Evolutionary conservation across 2,888 invertebrate species (phyloP).

Genomic region (Patella pellucida): DNA sequence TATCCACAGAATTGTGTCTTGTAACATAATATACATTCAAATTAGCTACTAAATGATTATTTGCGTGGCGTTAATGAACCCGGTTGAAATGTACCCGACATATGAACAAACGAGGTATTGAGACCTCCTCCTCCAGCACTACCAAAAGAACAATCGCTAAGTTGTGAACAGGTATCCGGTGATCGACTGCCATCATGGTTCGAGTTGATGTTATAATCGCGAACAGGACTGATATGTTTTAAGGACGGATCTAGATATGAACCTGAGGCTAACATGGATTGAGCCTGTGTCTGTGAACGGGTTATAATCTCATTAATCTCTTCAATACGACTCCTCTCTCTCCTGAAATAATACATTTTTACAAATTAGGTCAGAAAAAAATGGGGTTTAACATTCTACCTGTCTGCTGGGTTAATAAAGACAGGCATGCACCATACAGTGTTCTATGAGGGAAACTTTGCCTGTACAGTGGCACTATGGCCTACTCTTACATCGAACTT

Average conservation of each 20-base stretch:
- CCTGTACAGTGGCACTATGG: too few species aligned
- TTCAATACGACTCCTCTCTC: slow-evolving; percentile 63
- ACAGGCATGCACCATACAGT: too few species aligned
- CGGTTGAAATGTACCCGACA: slow-evolving; percentile 23
- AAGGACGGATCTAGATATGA: slow-evolving; percentile 31
- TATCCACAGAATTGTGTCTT: too few species aligned
- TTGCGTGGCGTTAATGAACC: not conserved
- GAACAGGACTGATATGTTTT: slow-evolving; percentile 32
- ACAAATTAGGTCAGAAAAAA: not conserved
- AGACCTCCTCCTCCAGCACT: slow-evolving; percentile 18
- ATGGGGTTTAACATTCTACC: not conserved
- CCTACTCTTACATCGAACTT: not conserved
- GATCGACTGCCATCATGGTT: slow-evolving; percentile 28
- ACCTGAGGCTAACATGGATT: slow-evolving; percentile 61
- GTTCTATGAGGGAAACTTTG: too few species aligned
- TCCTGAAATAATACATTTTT: slow-evolving; percentile 38
- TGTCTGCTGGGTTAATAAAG: too few species aligned
- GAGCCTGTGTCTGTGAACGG: slow-evolving; percentile 62
- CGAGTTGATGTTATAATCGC: slow-evolving; percentile 30
- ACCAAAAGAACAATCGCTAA: slow-evolving; percentile 33
- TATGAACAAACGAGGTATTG: slow-evolving; percentile 34
- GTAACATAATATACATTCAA: too few species aligned
- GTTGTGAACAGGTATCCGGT: slow-evolving; percentile 35
- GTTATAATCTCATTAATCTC: slow-evolving; percentile 68
- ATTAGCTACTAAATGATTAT: not conserved